These are phyloP conservation scores for Campoletis sonorensis DNA, from an alignment of 1,140 invertebrate species.

Conservation along the genomic window DNA sequence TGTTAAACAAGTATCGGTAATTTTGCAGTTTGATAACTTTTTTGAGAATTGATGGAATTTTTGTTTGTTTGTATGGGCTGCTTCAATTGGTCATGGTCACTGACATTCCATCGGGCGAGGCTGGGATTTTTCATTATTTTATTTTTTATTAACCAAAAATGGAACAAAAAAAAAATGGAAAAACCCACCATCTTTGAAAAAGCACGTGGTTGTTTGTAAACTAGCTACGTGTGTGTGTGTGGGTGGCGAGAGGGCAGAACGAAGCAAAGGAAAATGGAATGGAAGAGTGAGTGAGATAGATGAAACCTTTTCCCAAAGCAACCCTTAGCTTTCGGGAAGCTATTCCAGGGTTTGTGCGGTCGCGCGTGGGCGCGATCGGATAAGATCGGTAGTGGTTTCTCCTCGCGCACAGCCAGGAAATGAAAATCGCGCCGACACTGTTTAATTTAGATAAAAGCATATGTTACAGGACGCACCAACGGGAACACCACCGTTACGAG, in stretches of 20 bases:
- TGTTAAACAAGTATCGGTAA: too few relatives aligned
- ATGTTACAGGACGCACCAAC: slow-evolving; percentile 70
- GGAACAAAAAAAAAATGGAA: too few relatives aligned
- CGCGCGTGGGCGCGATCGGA: slow-evolving; percentile 1
- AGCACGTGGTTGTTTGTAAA: too few relatives aligned
- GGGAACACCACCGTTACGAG: neutral
- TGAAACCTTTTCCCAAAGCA: slow-evolving; percentile 60
- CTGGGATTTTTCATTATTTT: too few relatives aligned
- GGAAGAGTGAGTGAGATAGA: slow-evolving; percentile 41
- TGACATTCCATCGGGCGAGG: too few relatives aligned
- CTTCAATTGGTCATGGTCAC: too few relatives aligned
- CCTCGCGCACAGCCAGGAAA: slow-evolving; percentile 70
- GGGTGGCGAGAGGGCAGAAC: neutral
- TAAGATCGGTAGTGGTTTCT: slow-evolving; percentile 20
- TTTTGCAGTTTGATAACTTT: too few relatives aligned
- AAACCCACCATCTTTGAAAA: too few relatives aligned
- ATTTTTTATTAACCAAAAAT: too few relatives aligned
- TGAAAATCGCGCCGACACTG: slow-evolving; percentile 78
- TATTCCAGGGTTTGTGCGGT: neutral
- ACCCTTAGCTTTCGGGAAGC: slow-evolving; percentile 67
- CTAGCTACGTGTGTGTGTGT: too few relatives aligned
- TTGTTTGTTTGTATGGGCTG: too few relatives aligned
- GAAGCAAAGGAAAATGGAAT: neutral
- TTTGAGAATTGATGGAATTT: too few relatives aligned
- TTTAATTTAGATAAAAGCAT: slow-evolving; percentile 81